Evolutionary conservation across 1,140 invertebrate species (phyloP), one percentile per base, ranked within the genome.

Genomic region (Dysdera silvatica): DNA sequence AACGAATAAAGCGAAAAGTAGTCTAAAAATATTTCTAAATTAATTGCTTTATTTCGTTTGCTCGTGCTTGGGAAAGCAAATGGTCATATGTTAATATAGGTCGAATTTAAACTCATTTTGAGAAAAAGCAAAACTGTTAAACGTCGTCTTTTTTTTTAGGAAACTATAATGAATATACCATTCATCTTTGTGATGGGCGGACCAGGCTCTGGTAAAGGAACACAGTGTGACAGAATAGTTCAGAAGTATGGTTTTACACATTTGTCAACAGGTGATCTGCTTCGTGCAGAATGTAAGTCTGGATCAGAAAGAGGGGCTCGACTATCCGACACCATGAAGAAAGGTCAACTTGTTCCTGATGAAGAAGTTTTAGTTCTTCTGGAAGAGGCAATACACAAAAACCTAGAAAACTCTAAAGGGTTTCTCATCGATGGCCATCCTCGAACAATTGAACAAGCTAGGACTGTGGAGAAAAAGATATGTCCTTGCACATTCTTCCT

Each of bases 391-490:
- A 95, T 97, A 74, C 57, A 86, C 8, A 82, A 83, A 43, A 81
- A 84, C 48, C 75, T 85, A 6, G 76, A 77, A 2, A 82, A 79
- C 0, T 82, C 87, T 1, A 92, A 88, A 69, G 95, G 95, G 18
- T 95, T 91, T 75, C 83, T 99, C 8, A 94, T 99, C 70, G 95
- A 98, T 74, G 95, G 95, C 4, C 98, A 96, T 78, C 95, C 93
- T 0, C 80, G 93, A 29, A 91, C 96, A 76, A 84, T 91, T 66
- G 84, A 85, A 37, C 93, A 97, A 79, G 93, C 91, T 24, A 78
- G 88, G 58, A 82, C 87, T 45, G 96, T 96, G 75, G 92, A 96
- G 73, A 77, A 84, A 64, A 80, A 85, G 61, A 83, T 83, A 72
- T 75, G 74, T 14, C 35, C n/a, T 12, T 88, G 87, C 45, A 81